Base-by-base conservation (phyloP, 1,140 invertebrate species). In the Drosophila busckii region DNA sequence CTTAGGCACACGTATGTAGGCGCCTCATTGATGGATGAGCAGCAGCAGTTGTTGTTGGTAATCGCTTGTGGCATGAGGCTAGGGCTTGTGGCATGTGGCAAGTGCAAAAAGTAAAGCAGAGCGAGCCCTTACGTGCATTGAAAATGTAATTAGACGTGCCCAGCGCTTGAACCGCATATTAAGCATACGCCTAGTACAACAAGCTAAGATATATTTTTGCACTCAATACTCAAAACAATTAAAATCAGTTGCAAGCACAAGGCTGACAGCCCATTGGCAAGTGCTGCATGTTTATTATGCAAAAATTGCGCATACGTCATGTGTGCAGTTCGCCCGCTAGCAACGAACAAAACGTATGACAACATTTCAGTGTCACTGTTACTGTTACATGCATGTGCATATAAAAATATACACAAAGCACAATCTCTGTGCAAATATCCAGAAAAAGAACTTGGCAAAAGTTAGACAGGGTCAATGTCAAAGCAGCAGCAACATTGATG, bases 71-170 rank as follows among this genome's bases (percentile, higher is more conserved):
- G n/a, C n/a, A n/a, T n/a, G n/a, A n/a, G n/a, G n/a, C n/a, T n/a
- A n/a, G n/a, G n/a, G n/a, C n/a, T n/a, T n/a, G n/a, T n/a, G n/a
- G n/a, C n/a, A n/a, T n/a, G n/a, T n/a, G n/a, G 67, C 56, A 46
- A 59, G 49, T 49, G 60, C 40, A 66, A 29, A 32, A n/a, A n/a
- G n/a, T n/a, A n/a, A n/a, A 40, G 41, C 32, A 32, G 16, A 25
- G 40, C 37, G 37, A 44, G 3, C 26, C n/a, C n/a, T n/a, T 67
- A 56, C 68, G 69, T 73, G 69, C 44, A 54, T 12, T 48, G 69
- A 59, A 82, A 82, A 80, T 82, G 73, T 82, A 82, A 80, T 80
- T 80, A 80, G 75, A n/a, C n/a, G n/a, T n/a, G n/a, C n/a, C n/a
- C n/a, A n/a, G n/a, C n/a, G n/a, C n/a, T n/a, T n/a, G n/a, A n/a